These are phyloP conservation scores for Arion vulgaris DNA, from an alignment of 1,140 invertebrate species.

Conservation along the genomic window DNA sequence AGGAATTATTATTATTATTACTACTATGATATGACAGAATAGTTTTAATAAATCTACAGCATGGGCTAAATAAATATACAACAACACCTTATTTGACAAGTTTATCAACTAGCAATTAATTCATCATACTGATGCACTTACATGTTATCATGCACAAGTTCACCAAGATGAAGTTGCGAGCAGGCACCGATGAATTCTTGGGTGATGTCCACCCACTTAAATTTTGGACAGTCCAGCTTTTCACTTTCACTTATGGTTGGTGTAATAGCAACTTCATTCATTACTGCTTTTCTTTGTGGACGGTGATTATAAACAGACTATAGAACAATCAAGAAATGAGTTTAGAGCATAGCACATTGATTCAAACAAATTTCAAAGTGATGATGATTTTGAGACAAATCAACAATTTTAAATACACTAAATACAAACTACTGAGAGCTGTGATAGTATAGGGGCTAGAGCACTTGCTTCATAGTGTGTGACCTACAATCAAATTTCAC, in stretches of 20 bases:
- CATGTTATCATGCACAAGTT: slow-evolving; percentile 63
- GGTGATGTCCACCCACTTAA: slow-evolving; percentile 64
- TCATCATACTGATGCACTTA: slow-evolving; percentile 44
- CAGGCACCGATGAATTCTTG: slow-evolving; percentile 59
- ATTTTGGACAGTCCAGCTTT: slow-evolving; percentile 39
- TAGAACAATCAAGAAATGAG: background rate
- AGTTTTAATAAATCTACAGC: too few relatives aligned
- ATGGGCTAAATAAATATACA: too few relatives aligned
- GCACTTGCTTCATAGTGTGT: background rate
- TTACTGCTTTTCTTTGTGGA: background rate
- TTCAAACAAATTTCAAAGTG: too few relatives aligned
- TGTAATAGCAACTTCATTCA: background rate
- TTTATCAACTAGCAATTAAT: too few relatives aligned
- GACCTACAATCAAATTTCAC: too few relatives aligned
- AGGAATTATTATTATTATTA: too few relatives aligned
- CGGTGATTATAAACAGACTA: background rate
- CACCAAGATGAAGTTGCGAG: slow-evolving; percentile 58
- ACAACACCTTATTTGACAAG: too few relatives aligned
- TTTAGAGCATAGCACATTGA: too few relatives aligned
- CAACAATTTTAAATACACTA: background rate
- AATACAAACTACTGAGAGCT: too few relatives aligned
- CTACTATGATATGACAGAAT: too few relatives aligned
- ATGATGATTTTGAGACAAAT: background rate
- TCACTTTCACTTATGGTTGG: slow-evolving; percentile 20
- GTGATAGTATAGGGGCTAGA: background rate